These are phyloP conservation scores for Hyposoter dolosus DNA, from an alignment of 2,888 invertebrate species.

Conservation along the genomic window DNA sequence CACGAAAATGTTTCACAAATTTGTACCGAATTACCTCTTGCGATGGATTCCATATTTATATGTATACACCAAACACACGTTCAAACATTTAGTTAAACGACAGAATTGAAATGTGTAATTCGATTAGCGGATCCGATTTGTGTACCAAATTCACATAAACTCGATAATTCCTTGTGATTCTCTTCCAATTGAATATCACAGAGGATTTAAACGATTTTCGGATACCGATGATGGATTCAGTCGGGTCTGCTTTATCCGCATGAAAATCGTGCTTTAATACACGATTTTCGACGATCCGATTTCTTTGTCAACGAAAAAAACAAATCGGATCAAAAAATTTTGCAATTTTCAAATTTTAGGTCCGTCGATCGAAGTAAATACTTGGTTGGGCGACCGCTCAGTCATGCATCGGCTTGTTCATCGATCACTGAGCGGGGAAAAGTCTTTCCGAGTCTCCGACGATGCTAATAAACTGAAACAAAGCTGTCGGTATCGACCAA, in stretches of 20 bases:
- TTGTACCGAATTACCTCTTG: constrained; percentile 57
- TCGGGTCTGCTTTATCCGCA: not conserved
- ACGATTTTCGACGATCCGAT: not conserved
- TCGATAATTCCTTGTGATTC: constrained; percentile 43
- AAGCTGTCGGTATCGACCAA: too few relatives aligned
- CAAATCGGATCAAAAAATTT: too few relatives aligned
- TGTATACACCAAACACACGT: constrained; percentile 28
- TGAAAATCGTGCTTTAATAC: not conserved
- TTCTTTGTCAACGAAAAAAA: not conserved
- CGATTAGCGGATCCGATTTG: constrained; percentile 19
- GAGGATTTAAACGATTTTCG: constrained; percentile 6
- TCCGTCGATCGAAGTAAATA: too few relatives aligned
- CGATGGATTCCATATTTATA: constrained; percentile 58
- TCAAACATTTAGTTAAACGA: constrained; percentile 34
- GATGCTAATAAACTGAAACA: too few relatives aligned
- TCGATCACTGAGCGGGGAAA: too few relatives aligned
- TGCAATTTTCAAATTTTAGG: too few relatives aligned
- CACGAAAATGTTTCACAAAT: constrained; percentile 66
- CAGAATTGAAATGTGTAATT: constrained; percentile 33
- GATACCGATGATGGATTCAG: not conserved
- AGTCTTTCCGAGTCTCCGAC: too few relatives aligned
- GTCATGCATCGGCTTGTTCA: too few relatives aligned
- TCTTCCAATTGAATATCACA: constrained; percentile 34
- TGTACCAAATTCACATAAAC: constrained; percentile 43
- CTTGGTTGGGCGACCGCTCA: too few relatives aligned